Evolutionary conservation across 37 sponge, comb jelly and placozoan genomes (phyloP), one percentile per base, ranked within the genome.

Genomic region (Ianthella basta): DNA sequence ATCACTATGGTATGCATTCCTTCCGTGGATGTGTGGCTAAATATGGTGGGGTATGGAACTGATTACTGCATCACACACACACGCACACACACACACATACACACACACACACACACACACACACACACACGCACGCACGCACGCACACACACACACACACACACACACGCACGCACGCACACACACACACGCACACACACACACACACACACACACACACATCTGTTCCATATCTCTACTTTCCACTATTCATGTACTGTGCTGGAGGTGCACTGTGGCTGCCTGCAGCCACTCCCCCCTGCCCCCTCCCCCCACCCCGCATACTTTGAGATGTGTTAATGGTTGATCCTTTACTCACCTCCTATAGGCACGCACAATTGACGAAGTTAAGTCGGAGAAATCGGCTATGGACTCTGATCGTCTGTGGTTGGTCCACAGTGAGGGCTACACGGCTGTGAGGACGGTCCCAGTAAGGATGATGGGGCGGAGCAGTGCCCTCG

Each of bases 371-470:
- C 89, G 87, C 61, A 88, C 86, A 20, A 86, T 50, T 61, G 94
- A 57, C 12, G 88, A 90, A 80, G 88, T 93, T 39, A 36, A 83
- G 25, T 73, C 60, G 29, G 94, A 93, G 83, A 87, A 74, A 80
- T 66, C 80, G 41, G 80, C 54, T 4, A 32, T 80, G 56, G 64
- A 85, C 30, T 83, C 89, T 34, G 88, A 95, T 39, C 81, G 72
- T 33, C 82, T 92, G 60, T 97, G 97, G 97, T 38, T 97, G 80
- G 82, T 97, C 8, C 97, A 97, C 87, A 92, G 80, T 65, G 60
- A 39, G 15, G 97, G 97, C 44, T 97, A 92, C 87, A 68, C 91
- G 6, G 78, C 78, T 21, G 78, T 75, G 50, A 39, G 37, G 1
- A 79, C 88, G 14, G 95, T 87, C 0, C 85, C 83, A 0, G 60